Evolutionary conservation across 1,140 invertebrate species (phyloP).

Genomic region (Drosophila sechellia): DNA sequence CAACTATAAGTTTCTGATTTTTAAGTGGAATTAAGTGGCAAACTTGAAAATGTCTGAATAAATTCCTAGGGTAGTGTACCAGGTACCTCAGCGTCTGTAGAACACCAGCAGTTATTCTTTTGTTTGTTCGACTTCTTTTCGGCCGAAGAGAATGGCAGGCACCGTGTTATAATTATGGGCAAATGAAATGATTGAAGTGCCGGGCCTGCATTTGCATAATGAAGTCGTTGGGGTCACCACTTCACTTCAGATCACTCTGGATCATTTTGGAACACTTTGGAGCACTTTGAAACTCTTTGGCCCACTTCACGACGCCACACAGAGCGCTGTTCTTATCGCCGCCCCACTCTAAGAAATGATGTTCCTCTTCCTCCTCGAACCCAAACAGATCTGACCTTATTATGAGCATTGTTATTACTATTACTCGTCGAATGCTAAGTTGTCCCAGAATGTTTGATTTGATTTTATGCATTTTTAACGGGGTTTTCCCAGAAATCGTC

Average conservation of each 20-base stretch:
- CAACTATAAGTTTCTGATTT: not conserved
- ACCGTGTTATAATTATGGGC: constrained; percentile 65
- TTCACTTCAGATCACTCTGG: constrained; percentile 45
- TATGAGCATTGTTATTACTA: constrained; percentile 60
- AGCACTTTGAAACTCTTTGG: constrained; percentile 31
- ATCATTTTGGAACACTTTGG: constrained; percentile 37
- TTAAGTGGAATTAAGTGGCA: not conserved
- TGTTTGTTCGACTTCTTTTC: not conserved
- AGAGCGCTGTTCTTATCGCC: constrained; percentile 19
- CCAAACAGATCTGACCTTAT: constrained; percentile 10
- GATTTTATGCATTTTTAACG: constrained; percentile 66
- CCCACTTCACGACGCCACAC: constrained; percentile 50
- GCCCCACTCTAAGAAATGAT: not conserved
- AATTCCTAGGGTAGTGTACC: not conserved
- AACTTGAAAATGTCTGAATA: too few relatives aligned
- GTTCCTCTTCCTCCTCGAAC: constrained; percentile 4
- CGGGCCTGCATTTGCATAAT: constrained; percentile 64
- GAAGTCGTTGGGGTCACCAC: constrained; percentile 68
- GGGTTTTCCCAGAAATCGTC: constrained; percentile 28
- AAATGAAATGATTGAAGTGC: constrained; percentile 60
- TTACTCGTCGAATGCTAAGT: constrained; percentile 32
- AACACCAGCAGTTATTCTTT: too few relatives aligned
- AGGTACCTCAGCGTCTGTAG: not conserved
- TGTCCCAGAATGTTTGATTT: constrained; percentile 33
- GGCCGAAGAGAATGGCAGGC: constrained; percentile 11